A percentile compares a stretch with the other conserved stretches of the same genome.
Conservation (phyloP, 1,140 invertebrate genomes). For the Ips typographus region DNA sequence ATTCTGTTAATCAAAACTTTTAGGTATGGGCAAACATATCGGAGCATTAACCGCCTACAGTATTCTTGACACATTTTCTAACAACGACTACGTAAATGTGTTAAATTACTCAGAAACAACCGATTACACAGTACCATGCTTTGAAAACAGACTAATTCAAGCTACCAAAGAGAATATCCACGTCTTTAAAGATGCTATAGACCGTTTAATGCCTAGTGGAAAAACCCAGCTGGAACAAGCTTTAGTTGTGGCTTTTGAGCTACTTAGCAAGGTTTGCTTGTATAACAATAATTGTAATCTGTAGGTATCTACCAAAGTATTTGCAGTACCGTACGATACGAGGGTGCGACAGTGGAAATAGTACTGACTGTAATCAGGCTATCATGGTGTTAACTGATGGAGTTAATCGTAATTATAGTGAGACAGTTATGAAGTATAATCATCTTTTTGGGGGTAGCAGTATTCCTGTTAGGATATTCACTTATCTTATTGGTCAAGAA, state of each 20-base stretch:
- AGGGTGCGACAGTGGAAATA: slow-evolving; percentile 58
- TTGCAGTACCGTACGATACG: slow-evolving; percentile 58
- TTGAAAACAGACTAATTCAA: slow-evolving; percentile 79
- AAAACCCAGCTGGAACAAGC: slow-evolving; percentile 87
- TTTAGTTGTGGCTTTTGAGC: slow-evolving; percentile 81
- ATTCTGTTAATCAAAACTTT: slow-evolving; percentile 1
- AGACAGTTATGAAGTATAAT: slow-evolving; percentile 86
- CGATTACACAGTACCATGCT: slow-evolving; percentile 75
- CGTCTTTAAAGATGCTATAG: slow-evolving; percentile 72
- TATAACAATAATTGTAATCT: slow-evolving; percentile 8
- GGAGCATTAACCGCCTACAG: slow-evolving; percentile 73
- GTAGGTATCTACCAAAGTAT: slow-evolving; percentile 18
- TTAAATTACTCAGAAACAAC: slow-evolving; percentile 71
- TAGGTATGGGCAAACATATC: slow-evolving; percentile 61
- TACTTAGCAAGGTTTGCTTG: slow-evolving; percentile 63
- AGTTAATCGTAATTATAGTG: slow-evolving; percentile 86
- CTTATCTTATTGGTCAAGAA: slow-evolving; percentile 95
- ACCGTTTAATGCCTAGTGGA: slow-evolving; percentile 68
- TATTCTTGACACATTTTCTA: slow-evolving; percentile 93
- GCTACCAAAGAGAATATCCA: slow-evolving; percentile 90
- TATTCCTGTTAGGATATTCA: slow-evolving; percentile 91
- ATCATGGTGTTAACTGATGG: slow-evolving; percentile 99
- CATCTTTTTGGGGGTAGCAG: slow-evolving; percentile 63
- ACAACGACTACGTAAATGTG: slow-evolving; percentile 97
- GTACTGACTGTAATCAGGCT: slow-evolving; percentile 86